Conservation (phyloP, 2,888 invertebrate species). For the Melieria omissa region DNA sequence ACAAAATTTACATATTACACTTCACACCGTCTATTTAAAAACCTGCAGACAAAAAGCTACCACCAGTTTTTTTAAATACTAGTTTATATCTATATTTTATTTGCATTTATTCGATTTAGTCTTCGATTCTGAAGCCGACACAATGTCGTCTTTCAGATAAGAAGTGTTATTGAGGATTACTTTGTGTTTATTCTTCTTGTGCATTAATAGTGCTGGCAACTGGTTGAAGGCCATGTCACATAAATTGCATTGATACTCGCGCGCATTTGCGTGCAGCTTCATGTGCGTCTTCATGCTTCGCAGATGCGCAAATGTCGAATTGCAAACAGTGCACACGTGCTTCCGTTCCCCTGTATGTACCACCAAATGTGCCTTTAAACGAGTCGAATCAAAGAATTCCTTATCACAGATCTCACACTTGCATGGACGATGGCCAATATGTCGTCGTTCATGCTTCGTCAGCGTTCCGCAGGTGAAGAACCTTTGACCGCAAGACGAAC, state of each 20-base stretch:
- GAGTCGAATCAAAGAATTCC: slow-evolving; percentile 2
- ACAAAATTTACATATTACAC: too few species aligned
- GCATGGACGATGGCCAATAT: not conserved
- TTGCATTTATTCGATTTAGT: too few species aligned
- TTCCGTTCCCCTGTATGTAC: slow-evolving; percentile 28
- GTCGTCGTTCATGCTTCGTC: slow-evolving; percentile 19
- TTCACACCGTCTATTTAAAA: too few species aligned
- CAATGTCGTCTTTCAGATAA: too few species aligned
- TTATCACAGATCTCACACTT: slow-evolving; percentile 29
- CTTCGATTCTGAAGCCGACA: too few species aligned
- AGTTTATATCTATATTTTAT: too few species aligned
- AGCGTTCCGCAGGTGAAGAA: slow-evolving; percentile 16
- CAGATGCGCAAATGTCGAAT: slow-evolving; percentile 21
- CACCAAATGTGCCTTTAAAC: slow-evolving; percentile 10
- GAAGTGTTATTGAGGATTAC: not conserved
- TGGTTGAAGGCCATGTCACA: slow-evolving; percentile 27
- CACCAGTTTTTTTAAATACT: too few species aligned
- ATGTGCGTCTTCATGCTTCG: slow-evolving; percentile 13
- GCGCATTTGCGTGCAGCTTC: slow-evolving; percentile 25
- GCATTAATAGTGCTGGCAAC: slow-evolving; percentile 15
- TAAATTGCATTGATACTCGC: slow-evolving; percentile 19
- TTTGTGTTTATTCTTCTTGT: slow-evolving; percentile 24
- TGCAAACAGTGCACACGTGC: slow-evolving; percentile 6
- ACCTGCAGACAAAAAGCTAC: too few species aligned
- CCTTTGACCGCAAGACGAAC: slow-evolving; percentile 11